Base-by-base conservation (phyloP, 2,797 vertebrate species). In the Novumbra hubbsi region DNA sequence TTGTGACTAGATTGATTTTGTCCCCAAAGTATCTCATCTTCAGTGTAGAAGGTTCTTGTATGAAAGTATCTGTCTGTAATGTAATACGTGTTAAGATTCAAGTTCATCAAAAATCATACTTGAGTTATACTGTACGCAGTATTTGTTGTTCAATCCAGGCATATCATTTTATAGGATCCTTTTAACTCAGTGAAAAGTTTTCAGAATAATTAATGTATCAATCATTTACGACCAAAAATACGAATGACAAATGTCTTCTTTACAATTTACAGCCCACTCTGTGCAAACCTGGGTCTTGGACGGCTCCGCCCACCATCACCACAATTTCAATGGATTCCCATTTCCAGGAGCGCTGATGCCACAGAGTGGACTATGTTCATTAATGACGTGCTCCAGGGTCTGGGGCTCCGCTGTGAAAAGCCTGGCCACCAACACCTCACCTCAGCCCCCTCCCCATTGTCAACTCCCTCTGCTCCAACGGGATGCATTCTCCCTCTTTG, bases 371-470 rank as follows among this genome's bases (percentile, higher is more conserved):
- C 92, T 88, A 45, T 62, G 79, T 49, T 68, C 70, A 52, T 91
- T 87, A 48, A 92, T 93, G 81, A 89, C 45, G 0, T 91, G 92
- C 70, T 81, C 85, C 74, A 88, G 86, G 77, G 89, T 90, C 82
- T 89, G 91, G 0, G 85, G 88, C 84, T 91, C 84, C 73, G 86
- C 92, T 82, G 93, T 85, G 88, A 92, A 88, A 57, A 92, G 80
- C 0, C 91, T 91, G 88, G 93, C 87, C 83, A 0, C 89, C 41
- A 45, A 45, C 41, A 45, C 41, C 41, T 45, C 12, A 1, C 41
- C 92, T 0, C n/a, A 91, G 93, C 80, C 90, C 91, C 4, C 92
- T 92, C 86, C 87, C 91, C 70, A 91, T 81, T 85, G 93, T 91
- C 74, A 88, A 89, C 70, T 92, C 89, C 0, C 90, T 91, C 79